A percentile compares a stretch with the other conserved stretches of the same genome.
phyloP scores from a whole-genome alignment of 2,113 vertebrate species.

The Laticauda colubrina region DNA sequence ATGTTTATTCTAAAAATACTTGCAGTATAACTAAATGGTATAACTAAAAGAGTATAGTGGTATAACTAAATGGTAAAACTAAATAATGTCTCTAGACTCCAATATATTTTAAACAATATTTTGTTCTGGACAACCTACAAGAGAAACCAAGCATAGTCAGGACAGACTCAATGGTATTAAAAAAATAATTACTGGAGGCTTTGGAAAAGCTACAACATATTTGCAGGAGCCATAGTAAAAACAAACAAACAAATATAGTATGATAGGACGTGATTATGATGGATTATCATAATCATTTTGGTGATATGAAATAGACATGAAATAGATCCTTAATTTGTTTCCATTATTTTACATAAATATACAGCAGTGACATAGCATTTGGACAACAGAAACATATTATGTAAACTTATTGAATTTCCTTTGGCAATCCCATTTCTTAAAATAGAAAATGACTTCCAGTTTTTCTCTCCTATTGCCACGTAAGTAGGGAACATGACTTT shows the following conservation, averaged over 20 bases:
- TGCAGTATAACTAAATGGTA: background rate
- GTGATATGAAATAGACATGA: background rate
- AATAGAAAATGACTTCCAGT: background rate
- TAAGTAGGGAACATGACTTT: background rate
- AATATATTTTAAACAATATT: background rate
- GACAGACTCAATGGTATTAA: background rate
- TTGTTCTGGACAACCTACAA: background rate
- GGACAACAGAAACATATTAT: background rate
- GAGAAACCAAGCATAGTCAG: background rate
- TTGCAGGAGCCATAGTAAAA: background rate
- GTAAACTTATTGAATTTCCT: background rate
- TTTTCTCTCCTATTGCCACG: background rate
- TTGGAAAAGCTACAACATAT: background rate
- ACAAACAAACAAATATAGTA: background rate
- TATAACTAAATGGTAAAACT: background rate
- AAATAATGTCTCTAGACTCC: background rate
- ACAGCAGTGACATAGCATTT: rapidly evolving
- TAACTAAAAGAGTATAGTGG: background rate
- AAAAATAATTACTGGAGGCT: background rate
- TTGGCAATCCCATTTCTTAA: background rate
- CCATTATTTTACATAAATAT: background rate
- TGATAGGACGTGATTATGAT: background rate
- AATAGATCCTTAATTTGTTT: background rate
- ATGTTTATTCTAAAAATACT: background rate
- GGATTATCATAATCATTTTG: background rate